These are phyloP conservation scores for Numenius phaeopus DNA, from an alignment of 2,797 vertebrate species.

Conservation along the genomic window DNA sequence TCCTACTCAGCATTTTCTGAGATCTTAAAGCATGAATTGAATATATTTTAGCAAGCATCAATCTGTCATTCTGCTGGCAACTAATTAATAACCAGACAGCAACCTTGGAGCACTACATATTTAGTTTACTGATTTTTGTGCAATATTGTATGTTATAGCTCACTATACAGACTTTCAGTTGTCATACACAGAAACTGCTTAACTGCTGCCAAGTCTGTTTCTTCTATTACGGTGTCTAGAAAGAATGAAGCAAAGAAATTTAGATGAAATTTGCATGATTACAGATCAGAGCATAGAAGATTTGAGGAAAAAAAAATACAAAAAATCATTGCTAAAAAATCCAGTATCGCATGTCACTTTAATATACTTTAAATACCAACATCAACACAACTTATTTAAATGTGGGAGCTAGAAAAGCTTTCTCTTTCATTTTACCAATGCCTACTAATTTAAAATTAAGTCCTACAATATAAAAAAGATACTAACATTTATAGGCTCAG, in stretches of 20 bases:
- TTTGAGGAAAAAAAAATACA: not conserved
- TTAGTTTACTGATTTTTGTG: conserved; percentile 36
- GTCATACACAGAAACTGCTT: not conserved
- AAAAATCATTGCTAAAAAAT: not conserved
- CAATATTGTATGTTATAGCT: conserved; percentile 9
- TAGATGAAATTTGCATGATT: not conserved
- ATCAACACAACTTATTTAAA: not conserved
- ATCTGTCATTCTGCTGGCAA: not conserved
- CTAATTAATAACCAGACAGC: conserved; percentile 33
- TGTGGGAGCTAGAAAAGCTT: not conserved
- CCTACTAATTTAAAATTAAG: not conserved
- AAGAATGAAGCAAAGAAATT: not conserved
- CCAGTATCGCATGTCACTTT: not conserved
- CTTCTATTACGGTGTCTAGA: not conserved
- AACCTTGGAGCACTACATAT: not conserved
- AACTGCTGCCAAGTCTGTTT: not conserved
- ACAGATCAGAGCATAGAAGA: not conserved
- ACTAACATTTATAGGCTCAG: not conserved
- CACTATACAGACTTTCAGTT: not conserved
- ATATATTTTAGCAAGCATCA: conserved; percentile 28
- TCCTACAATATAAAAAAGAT: not conserved
- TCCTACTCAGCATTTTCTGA: not conserved
- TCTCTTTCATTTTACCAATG: not conserved
- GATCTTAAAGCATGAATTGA: not conserved
- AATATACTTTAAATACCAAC: not conserved